These are phyloP conservation scores for Tenthredo livida DNA, from an alignment of 2,888 invertebrate species.

Conservation along the genomic window DNA sequence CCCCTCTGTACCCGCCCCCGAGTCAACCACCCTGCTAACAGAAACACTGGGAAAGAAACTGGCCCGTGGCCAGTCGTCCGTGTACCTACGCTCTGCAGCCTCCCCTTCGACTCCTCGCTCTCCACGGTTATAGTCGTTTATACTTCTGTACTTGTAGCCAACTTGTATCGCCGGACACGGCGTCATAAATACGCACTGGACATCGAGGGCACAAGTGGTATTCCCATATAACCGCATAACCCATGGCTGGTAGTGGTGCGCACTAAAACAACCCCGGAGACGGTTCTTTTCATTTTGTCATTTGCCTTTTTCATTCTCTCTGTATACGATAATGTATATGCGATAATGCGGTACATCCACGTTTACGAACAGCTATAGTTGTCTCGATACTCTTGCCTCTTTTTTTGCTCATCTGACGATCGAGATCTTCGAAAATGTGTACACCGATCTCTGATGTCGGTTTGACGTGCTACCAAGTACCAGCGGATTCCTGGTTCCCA, in stretches of 20 bases:
- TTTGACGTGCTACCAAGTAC: neutral
- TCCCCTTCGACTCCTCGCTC: slow-evolving; percentile 35
- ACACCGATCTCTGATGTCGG: slow-evolving; percentile 18
- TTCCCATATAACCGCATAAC: neutral
- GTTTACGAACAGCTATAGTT: neutral
- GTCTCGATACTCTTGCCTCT: neutral
- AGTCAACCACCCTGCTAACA: neutral
- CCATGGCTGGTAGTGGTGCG: neutral
- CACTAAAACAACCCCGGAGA: slow-evolving; percentile 11
- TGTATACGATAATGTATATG: too few species aligned
- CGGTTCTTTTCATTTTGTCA: neutral
- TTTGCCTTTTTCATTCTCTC: neutral
- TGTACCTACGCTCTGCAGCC: slow-evolving; percentile 26
- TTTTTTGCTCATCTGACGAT: neutral
- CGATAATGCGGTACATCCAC: neutral
- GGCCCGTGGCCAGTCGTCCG: slow-evolving; percentile 46
- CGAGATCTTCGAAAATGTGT: neutral
- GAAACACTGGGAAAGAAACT: slow-evolving; percentile 25
- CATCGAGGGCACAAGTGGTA: slow-evolving; percentile 59
- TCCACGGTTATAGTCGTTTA: slow-evolving; percentile 44
- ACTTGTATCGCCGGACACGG: slow-evolving; percentile 59
- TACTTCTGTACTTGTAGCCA: slow-evolving; percentile 58
- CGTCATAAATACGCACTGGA: slow-evolving; percentile 64
- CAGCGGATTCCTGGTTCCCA: slow-evolving; percentile 55
- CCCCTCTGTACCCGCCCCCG: slow-evolving; percentile 26